Conservation (phyloP, 1,140 invertebrate genomes). For the Calephelis virginiensis region DNA sequence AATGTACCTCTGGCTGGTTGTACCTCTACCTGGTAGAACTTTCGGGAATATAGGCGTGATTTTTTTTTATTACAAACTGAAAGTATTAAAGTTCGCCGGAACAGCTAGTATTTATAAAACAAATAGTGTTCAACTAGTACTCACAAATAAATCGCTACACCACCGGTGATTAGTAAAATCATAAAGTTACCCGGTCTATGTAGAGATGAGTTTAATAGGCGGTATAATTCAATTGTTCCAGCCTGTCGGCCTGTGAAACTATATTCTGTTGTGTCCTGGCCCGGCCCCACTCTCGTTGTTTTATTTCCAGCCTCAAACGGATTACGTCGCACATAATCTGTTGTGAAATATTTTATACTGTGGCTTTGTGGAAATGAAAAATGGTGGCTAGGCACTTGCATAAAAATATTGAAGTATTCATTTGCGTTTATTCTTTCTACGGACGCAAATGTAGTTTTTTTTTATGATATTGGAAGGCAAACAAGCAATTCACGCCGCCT, state of each 20-base stretch:
- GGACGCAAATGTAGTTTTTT: background rate
- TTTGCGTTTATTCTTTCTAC: background rate
- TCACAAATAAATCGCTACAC: conserved; percentile 43
- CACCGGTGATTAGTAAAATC: conserved; percentile 41
- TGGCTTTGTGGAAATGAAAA: conserved; percentile 29
- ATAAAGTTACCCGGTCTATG: conserved; percentile 43
- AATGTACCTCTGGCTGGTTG: too few relatives aligned
- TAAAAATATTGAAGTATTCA: conserved; percentile 18
- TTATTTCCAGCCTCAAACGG: conserved; percentile 44
- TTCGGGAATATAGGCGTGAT: too few relatives aligned
- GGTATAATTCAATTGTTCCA: conserved; percentile 69
- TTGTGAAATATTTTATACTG: conserved; percentile 35
- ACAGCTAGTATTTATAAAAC: background rate
- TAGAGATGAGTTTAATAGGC: conserved; percentile 60
- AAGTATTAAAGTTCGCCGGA: too few relatives aligned
- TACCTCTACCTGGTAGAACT: too few relatives aligned
- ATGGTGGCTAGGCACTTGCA: conserved; percentile 13
- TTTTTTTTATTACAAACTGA: too few relatives aligned
- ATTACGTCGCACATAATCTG: conserved; percentile 40
- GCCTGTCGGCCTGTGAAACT: conserved; percentile 58
- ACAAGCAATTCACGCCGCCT: too few relatives aligned
- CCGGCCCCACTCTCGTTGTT: conserved; percentile 29
- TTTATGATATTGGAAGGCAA: background rate
- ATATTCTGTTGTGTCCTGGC: conserved; percentile 46
- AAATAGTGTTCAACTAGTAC: background rate